Evolutionary conservation across 1,140 invertebrate species (phyloP), one percentile per base, ranked within the genome.

Genomic region (Apis laboriosa): DNA sequence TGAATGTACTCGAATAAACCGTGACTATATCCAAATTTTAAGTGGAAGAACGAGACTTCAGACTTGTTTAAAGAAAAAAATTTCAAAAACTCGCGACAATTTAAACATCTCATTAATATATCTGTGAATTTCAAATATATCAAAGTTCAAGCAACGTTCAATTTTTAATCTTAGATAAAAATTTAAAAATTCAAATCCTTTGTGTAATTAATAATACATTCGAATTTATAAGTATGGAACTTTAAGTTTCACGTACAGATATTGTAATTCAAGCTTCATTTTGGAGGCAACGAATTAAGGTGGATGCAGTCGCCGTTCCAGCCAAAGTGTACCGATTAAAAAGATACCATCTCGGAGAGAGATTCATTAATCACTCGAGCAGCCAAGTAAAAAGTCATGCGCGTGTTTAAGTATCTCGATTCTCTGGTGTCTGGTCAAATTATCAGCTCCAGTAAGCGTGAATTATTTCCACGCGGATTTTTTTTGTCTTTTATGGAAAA

Each of bases 391-490:
- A 74, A 64, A 53, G 51, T 63, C 15, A 28, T 51, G 34, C n/a
- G 1, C 43, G n/a, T 60, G n/a, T 2, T 7, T 53, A 24, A 43
- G 34, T 43, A 4, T 43, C 28, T 15, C 61, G 21, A 13, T 49
- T 55, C 19, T 24, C 53, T 24, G 13, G 11, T 53, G 51, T n/a
- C 5, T 24, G 9, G 24, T 53, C 56, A 19, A 80, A 73, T 80
- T 80, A 73, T 73, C 9, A 8, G 21, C 28, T 24, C 15, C 17
- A 7, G 1, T 15, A 15, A 21, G 58, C 75, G 21, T 58, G 43
- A 43, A 61, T 63, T 83, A 73, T 64, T 75, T 64, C 56, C 71
- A 24, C 75, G 55, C 49, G 56, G 19, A 12, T 70, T 34, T 79
- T 74, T 43, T 43, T 43, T 43, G 24, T 43, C 34, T 7, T 43